These are phyloP conservation scores for Baccha elongata DNA, from an alignment of 2,888 invertebrate species.

Conservation along the genomic window DNA sequence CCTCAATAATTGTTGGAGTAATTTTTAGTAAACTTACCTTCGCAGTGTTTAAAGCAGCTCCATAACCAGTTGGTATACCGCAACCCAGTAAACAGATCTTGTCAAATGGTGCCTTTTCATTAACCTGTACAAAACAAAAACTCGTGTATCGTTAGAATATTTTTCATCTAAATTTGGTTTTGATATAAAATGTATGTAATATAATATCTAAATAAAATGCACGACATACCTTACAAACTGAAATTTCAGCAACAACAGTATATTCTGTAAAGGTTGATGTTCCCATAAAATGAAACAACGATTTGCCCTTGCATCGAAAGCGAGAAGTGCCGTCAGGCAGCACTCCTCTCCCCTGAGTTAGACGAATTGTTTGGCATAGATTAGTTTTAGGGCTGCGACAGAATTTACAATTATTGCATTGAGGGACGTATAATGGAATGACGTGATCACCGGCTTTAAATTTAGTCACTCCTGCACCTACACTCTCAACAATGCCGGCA, in stretches of 20 bases:
- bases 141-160: not conserved
- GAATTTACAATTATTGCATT: constrained; percentile 98
- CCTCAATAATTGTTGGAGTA: no score
- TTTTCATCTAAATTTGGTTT: no score
- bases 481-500: constrained; percentile 97
- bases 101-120: constrained; percentile 91
- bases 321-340: constrained; percentile 96
- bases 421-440: constrained; percentile 97
- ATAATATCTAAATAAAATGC: no score
- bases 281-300: constrained; percentile 97
- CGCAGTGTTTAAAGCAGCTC: constrained; percentile 95
- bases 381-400: constrained; percentile 98
- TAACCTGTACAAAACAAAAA: no score
- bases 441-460: constrained; percentile 97
- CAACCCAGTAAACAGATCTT: constrained; percentile 96
- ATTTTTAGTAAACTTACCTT: constrained; percentile 87
- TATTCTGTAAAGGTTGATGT: constrained; percentile 97
- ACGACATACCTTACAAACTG: constrained; percentile 93
- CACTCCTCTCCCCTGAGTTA: constrained; percentile 92
- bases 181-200: no score
- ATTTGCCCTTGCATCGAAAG: constrained; percentile 87
- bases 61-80: constrained; percentile 97
- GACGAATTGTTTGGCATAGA: constrained; percentile 95
- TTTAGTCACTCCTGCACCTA: constrained; percentile 94
- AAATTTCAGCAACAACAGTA: constrained; percentile 97